A percentile compares a stretch with the other conserved stretches of the same genome.
Evolutionary conservation across 2,113 vertebrate species (phyloP).

Genomic region (Barbus barbus): DNA sequence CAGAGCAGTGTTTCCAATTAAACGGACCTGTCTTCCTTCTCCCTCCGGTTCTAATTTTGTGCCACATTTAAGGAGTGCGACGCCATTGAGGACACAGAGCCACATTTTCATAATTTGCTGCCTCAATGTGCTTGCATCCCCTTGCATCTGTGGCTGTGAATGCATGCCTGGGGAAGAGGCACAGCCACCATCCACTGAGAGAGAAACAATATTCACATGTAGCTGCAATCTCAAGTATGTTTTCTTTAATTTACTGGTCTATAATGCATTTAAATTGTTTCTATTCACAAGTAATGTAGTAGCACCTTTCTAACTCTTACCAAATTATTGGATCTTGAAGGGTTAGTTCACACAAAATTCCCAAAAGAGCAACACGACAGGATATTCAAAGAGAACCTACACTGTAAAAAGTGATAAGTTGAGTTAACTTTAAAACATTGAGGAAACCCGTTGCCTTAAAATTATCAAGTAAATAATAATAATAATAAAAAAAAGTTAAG

Average conservation of each 20-base stretch:
- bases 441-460: no score
- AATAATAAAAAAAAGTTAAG: no score
- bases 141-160: slow-evolving; percentile 62
- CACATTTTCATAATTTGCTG: slow-evolving; percentile 83
- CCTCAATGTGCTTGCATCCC: slow-evolving; percentile 61
- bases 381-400: no score
- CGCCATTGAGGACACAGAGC: slow-evolving; percentile 80
- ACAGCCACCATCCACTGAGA: slow-evolving; percentile 57
- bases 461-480: no score
- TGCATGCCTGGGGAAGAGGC: slow-evolving; percentile 71
- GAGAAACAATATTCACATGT: slow-evolving; percentile 1
- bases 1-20: slow-evolving; percentile 80
- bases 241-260: background rate
- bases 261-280: background rate
- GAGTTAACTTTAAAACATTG: no score
- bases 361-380: no score
- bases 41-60: slow-evolving; percentile 84
- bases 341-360: no score
- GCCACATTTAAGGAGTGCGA: slow-evolving; percentile 82
- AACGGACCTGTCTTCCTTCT: slow-evolving; percentile 74
- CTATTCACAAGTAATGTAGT: background rate
- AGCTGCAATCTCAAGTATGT: no score
- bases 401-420: no score
- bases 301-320: background rate
- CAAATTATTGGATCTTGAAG: background rate